Evolutionary conservation across 2,797 vertebrate species (phyloP).

Genomic region (Allobates femoralis): DNA sequence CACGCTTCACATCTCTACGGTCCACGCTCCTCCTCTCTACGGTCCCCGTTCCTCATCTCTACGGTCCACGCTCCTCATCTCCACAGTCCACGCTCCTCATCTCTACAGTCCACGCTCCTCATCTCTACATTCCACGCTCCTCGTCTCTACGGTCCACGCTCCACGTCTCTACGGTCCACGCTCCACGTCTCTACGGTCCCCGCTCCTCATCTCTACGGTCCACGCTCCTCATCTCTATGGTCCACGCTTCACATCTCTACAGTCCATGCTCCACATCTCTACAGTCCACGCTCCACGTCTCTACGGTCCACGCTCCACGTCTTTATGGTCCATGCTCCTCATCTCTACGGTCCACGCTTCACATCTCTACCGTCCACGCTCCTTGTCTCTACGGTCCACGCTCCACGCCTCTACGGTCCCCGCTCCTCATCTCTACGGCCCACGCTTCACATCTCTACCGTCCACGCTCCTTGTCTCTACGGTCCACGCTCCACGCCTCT

Average conservation of each 20-base stretch:
- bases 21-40: background rate
- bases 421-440: too few species aligned
- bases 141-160: too few species aligned
- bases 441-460: too few species aligned
- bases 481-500: too few species aligned
- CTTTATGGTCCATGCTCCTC: background rate
- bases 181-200: too few species aligned
- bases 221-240: too few species aligned
- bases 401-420: background rate
- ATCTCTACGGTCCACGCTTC: too few species aligned
- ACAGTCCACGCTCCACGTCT: background rate
- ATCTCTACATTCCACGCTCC: too few species aligned
- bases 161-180: too few species aligned
- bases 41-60: background rate
- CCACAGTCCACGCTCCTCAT: background rate
- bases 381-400: background rate
- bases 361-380: background rate
- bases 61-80: background rate
- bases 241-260: background rate
- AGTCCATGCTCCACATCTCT: background rate
- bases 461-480: too few species aligned
- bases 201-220: too few species aligned
- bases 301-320: background rate
- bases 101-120: too few species aligned
- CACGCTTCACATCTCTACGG: background rate